Base-by-base conservation (phyloP, 2,113 vertebrate species). In the Brienomyrus brachyistius region DNA sequence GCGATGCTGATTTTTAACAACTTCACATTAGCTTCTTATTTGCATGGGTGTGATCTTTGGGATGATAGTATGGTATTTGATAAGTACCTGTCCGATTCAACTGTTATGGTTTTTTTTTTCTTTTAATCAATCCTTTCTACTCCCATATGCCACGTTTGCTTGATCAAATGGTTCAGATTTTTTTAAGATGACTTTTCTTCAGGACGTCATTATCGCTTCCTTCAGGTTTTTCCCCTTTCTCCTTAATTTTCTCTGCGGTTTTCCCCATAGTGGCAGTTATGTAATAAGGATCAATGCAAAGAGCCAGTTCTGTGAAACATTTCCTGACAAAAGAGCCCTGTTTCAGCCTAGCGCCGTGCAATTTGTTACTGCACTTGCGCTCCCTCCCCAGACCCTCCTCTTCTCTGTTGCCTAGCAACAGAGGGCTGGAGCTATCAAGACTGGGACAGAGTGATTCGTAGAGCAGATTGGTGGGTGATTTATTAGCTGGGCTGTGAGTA, bases 381-480 rank as follows among this genome's bases (percentile, higher is more conserved):
- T 90, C 91, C 66, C 86, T 89, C 90, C 17, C 66, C 62, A 62
- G 91, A 93, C 94, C 94, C 95, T 92, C 94, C 94, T 94, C 93
- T 90, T 94, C 59, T 89, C 74, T 93, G 97, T 99, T 96, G 97
- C 98, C 93, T 97, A 96, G 98, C 97, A 97, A 99, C 98, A 92
- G 89, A 52, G 95, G 96, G 95, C 95, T 94, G 92, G 96, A 96
- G 97, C 97, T 95, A 94, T 96, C 92, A 93, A 94, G 93, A 95
- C 93, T 90, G 94, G 95, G 97, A 96, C 96, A 95, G 95, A 94
- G 95, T 95, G 90, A 97, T 97, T 97, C 96, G 93, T 94, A 90
- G 95, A 96, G 96, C 96, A 96, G 96, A 96, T 95, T 95, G 96
- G 96, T 91, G 95, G 96, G 94, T 98, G 98, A 98, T 98, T 97